Evolutionary conservation across 92 coral and sea anemone genomes (phyloP).

Genomic region (Zoanthus gigantus): DNA sequence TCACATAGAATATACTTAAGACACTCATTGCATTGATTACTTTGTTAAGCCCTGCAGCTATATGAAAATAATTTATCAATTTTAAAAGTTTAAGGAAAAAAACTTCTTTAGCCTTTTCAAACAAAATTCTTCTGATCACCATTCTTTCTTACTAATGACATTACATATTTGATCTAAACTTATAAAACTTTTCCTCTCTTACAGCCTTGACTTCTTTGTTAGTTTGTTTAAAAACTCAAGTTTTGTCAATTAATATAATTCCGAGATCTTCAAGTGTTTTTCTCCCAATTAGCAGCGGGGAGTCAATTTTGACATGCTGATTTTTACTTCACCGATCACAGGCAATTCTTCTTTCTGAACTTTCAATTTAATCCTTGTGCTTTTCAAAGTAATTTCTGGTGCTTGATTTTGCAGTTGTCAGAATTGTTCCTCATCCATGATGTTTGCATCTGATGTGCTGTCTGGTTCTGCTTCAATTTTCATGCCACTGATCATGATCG

Average conservation of each 20-base stretch:
- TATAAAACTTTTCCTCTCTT: not conserved
- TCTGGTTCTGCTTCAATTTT: conserved; percentile 30
- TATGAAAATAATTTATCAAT: too few relatives aligned
- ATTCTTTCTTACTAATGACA: too few relatives aligned
- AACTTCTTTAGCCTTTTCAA: too few relatives aligned
- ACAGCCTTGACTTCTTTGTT: conserved; percentile 46
- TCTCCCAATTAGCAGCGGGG: conserved; percentile 70
- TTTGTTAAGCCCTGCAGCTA: too few relatives aligned
- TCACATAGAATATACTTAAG: too few relatives aligned
- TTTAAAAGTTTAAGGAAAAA: too few relatives aligned
- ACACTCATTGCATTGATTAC: too few relatives aligned
- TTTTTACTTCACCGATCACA: conserved; percentile 65
- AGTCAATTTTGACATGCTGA: conserved; percentile 68
- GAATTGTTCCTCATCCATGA: too few relatives aligned
- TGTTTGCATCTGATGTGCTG: conserved; percentile 38
- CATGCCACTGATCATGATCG: not conserved
- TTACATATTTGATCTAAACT: too few relatives aligned
- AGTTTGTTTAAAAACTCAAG: conserved; percentile 64
- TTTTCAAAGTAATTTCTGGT: conserved; percentile 54
- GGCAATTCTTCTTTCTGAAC: conserved; percentile 13
- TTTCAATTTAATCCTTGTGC: conserved; percentile 60
- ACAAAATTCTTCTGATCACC: too few relatives aligned
- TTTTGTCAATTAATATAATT: conserved; percentile 61
- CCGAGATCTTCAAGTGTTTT: conserved; percentile 69
- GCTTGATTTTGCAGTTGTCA: not conserved